phyloP scores from a whole-genome alignment of 2,888 invertebrate genomes.

The Brenthis hecate region DNA sequence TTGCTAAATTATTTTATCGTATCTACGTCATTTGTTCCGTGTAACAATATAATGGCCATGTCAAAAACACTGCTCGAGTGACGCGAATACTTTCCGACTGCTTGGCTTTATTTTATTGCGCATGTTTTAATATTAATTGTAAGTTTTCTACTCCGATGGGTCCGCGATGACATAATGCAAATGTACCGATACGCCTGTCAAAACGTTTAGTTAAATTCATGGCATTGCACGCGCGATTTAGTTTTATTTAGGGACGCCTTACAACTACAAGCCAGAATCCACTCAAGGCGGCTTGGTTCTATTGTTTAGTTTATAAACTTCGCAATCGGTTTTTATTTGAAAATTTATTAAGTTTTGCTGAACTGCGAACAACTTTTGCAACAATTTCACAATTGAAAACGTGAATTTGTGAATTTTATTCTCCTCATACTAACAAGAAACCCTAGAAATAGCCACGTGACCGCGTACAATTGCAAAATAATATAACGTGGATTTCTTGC shows the following conservation, averaged over 20 bases:
- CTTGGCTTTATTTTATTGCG: constrained; percentile 76
- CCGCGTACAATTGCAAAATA: background rate
- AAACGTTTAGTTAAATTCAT: constrained; percentile 61
- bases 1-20: constrained; percentile 25
- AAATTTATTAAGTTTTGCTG: constrained; percentile 26
- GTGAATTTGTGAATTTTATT: constrained; percentile 15
- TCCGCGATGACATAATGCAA: constrained; percentile 60
- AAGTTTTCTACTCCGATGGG: constrained; percentile 69
- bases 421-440: constrained; percentile 11
- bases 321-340: constrained; percentile 13
- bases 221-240: constrained; percentile 44
- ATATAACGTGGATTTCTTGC: background rate
- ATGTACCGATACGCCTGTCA: constrained; percentile 57
- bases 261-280: constrained; percentile 34
- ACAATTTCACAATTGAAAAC: constrained; percentile 24
- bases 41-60: constrained; percentile 69
- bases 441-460: constrained; percentile 11
- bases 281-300: constrained; percentile 6
- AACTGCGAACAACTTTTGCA: constrained; percentile 22
- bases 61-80: constrained; percentile 71
- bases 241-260: constrained; percentile 28
- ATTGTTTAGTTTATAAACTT: constrained; percentile 13
- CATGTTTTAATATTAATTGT: constrained; percentile 81
- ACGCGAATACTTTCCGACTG: constrained; percentile 76
- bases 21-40: constrained; percentile 34